phyloP scores from a whole-genome alignment of 1,140 invertebrate species.

The Hydropsyche tenuis region DNA sequence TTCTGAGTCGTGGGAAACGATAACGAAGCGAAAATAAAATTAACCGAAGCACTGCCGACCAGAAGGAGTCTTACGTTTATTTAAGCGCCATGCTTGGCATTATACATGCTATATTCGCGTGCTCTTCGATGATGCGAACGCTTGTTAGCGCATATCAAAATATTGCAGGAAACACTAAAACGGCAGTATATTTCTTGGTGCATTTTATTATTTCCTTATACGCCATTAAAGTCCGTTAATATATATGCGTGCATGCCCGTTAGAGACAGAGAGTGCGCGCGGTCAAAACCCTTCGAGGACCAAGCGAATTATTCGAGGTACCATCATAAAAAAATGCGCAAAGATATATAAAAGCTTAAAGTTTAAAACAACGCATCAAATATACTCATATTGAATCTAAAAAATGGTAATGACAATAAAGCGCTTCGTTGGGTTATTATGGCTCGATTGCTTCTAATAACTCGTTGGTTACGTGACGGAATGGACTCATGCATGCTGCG shows the following conservation, averaged over 20 bases:
- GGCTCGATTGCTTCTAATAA: conserved; percentile 13
- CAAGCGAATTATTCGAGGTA: neutral
- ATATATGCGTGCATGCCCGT: neutral
- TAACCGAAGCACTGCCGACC: too few relatives aligned
- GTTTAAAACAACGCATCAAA: too few relatives aligned
- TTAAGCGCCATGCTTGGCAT: too few relatives aligned
- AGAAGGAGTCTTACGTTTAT: too few relatives aligned
- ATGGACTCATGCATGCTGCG: conserved; percentile 18
- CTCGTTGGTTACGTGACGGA: conserved; percentile 22
- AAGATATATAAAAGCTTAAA: too few relatives aligned
- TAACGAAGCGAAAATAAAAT: too few relatives aligned
- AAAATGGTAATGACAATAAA: too few relatives aligned
- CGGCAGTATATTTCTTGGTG: neutral
- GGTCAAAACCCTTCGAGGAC: conserved; percentile 1
- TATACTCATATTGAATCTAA: too few relatives aligned
- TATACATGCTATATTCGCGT: too few relatives aligned
- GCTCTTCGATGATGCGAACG: too few relatives aligned
- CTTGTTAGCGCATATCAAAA: neutral
- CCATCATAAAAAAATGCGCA: too few relatives aligned
- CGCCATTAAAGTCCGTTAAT: neutral
- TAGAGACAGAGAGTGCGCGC: neutral
- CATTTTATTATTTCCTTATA: conserved; percentile 18
- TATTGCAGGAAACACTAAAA: conserved; percentile 10
- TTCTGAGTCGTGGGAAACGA: too few relatives aligned
- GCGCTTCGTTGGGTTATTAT: neutral